Evolutionary conservation across 2,888 invertebrate genomes (phyloP).

Genomic region (Drosophila mimetica): DNA sequence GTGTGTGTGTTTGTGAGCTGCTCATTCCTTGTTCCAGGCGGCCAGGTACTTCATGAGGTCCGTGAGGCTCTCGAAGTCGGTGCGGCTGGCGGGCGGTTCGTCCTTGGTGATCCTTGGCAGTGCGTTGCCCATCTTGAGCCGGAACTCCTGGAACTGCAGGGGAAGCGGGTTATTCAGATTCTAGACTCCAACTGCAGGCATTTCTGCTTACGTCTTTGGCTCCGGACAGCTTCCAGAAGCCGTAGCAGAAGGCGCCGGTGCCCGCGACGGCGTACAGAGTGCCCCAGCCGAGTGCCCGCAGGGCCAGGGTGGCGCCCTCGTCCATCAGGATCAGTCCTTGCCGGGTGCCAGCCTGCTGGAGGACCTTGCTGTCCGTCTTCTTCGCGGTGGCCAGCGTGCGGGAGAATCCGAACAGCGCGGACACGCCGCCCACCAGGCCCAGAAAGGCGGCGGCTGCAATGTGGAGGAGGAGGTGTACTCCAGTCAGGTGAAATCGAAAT

Average conservation of each 20-base stretch:
- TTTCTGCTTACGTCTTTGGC: slow-evolving; percentile 91
- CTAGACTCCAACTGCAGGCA: not conserved
- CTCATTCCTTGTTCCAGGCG: slow-evolving; percentile 83
- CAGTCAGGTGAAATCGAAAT: not conserved
- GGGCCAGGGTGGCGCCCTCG: slow-evolving; percentile 91
- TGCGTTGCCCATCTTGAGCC: slow-evolving; percentile 90
- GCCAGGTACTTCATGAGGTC: slow-evolving; percentile 93
- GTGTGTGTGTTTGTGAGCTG: slow-evolving; percentile 17
- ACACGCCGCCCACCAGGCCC: slow-evolving; percentile 87
- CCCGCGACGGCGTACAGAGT: slow-evolving; percentile 94
- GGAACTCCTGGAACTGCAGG: slow-evolving; percentile 91
- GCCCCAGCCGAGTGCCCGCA: slow-evolving; percentile 94
- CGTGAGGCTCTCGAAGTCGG: slow-evolving; percentile 93
- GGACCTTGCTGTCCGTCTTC: slow-evolving; percentile 91
- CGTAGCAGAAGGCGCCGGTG: slow-evolving; percentile 91
- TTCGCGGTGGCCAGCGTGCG: slow-evolving; percentile 91
- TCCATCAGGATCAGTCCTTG: slow-evolving; percentile 88
- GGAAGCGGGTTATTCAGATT: not conserved
- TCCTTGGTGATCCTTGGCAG: slow-evolving; percentile 92
- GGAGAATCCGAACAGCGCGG: slow-evolving; percentile 92
- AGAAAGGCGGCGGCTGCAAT: slow-evolving; percentile 82
- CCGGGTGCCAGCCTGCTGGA: slow-evolving; percentile 89
- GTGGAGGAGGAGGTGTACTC: not conserved
- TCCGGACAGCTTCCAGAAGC: slow-evolving; percentile 95
- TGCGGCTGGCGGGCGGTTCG: slow-evolving; percentile 91